Base-by-base conservation (phyloP, 2,113 vertebrate species). In the Eulemur macaco region DNA sequence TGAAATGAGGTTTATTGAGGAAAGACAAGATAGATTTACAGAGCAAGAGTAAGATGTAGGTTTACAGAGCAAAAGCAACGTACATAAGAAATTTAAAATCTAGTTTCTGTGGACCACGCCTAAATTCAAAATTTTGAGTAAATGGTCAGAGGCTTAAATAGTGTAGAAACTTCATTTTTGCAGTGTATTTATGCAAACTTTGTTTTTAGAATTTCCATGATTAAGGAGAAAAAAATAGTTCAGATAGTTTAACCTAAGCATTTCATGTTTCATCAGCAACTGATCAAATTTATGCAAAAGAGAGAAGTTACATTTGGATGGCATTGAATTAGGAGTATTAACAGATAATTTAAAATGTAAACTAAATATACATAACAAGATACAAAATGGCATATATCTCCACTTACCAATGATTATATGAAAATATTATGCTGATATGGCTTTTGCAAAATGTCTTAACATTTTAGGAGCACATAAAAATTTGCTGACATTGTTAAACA, bases 371-470 rank as follows among this genome's bases (percentile, higher is more conserved):
- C 73, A 68, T 96, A 92, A 93, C 3, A 91, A 80, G 18, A 52
- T 77, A 84, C 6, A 94, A 80, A 87, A 88, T 80, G 20, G 10
- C 17, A 56, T 85, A 71, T 50, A 93, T 86, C 25, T 93, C 18
- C 20, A 39, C 34, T 80, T 76, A 93, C 25, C 10, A 52, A 66
- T 86, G 96, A 96, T 94, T 96, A 68, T n/a, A 52, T 78, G 23
- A 93, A 97, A 91, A 56, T 81, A 9, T 47, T 95, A 45, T 3
- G 17, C 74, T 98, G n/a, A 69, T 63, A 89, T 8, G 3, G 18
- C 3, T 98, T 97, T 93, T 90, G 47, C 37, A 98, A 97, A 98
- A 97, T 76, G 21, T 42, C 71, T 88, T 27, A 96, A 37, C 2
- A 60, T 97, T 80, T 97, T 66, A 96, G 27, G 45, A 54, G 21